Conservation (phyloP, 2,113 vertebrate species). For the Capra hircus region DNA sequence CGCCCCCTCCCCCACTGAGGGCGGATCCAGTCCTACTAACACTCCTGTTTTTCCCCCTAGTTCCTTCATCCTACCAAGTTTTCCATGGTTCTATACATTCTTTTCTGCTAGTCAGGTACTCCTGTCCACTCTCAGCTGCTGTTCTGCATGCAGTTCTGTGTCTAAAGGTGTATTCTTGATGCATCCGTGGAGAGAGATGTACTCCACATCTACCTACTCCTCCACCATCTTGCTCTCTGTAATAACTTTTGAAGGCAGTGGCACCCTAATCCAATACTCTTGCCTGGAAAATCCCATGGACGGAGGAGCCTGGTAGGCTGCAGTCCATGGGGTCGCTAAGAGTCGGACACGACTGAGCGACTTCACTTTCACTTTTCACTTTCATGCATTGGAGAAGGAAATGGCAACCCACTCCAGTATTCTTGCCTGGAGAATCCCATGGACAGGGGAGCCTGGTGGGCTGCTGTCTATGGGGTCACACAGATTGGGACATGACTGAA, state of each 20-base stretch:
- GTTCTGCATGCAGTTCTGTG: neutral
- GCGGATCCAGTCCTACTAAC: accelerated
- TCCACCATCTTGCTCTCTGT: neutral
- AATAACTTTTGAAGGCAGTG: neutral
- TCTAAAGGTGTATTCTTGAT: neutral
- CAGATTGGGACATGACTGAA: accelerated
- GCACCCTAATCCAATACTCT: too few species aligned
- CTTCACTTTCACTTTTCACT: too few species aligned
- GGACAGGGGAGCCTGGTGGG: too few species aligned
- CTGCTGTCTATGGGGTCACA: too few species aligned
- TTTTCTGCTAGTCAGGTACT: neutral
- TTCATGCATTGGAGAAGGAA: too few species aligned
- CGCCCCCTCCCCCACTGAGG: too few species aligned
- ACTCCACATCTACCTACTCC: neutral
- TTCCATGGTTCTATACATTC: neutral
- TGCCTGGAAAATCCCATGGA: too few species aligned
- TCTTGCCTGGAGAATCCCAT: too few species aligned
- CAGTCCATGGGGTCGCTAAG: too few species aligned
- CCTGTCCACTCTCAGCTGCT: neutral
- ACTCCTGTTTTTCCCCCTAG: neutral
- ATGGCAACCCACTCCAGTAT: too few species aligned
- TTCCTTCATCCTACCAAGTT: neutral
- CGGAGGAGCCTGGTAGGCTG: too few species aligned
- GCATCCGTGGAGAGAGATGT: neutral
- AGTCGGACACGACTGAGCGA: accelerated